Conservation (phyloP, 2,888 invertebrate species). For the Dynastes maya region DNA sequence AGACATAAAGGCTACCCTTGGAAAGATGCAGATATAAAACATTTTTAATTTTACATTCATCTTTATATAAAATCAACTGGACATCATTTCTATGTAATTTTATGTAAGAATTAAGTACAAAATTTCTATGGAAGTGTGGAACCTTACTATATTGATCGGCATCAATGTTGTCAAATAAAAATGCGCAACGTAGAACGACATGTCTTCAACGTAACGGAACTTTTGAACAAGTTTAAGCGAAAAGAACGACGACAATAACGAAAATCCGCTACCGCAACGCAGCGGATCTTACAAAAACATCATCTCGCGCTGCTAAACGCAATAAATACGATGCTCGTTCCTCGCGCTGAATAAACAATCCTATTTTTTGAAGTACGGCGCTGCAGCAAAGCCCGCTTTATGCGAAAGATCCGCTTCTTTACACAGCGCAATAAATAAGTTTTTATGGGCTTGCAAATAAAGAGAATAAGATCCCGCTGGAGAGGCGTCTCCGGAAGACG, state of each 20-base stretch:
- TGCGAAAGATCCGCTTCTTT: conserved; percentile 30
- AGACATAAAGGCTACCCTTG: no score
- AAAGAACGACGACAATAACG: conserved; percentile 22
- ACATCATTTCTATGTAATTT: no score
- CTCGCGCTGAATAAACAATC: conserved; percentile 25
- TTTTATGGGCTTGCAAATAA: conserved; percentile 47
- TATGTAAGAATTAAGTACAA: no score
- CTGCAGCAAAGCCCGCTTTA: conserved; percentile 35
- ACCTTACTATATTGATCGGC: neutral
- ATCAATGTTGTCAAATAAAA: neutral
- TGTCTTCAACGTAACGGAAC: neutral
- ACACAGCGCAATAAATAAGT: conserved; percentile 47
- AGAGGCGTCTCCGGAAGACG: conserved; percentile 42
- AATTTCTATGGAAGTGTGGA: no score
- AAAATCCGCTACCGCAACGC: conserved; percentile 19
- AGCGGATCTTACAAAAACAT: conserved; percentile 24
- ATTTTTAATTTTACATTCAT: no score
- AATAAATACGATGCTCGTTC: conserved; percentile 37
- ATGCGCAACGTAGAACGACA: neutral
- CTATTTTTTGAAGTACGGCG: conserved; percentile 44
- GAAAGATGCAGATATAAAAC: no score
- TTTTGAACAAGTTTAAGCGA: conserved; percentile 13
- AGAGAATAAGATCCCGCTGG: conserved; percentile 43
- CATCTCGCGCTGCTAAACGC: conserved; percentile 30
- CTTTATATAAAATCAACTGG: no score